A percentile compares a stretch with the other conserved stretches of the same genome.
phyloP scores from a whole-genome alignment of 2,113 vertebrate species.

The Grantiella picta region DNA sequence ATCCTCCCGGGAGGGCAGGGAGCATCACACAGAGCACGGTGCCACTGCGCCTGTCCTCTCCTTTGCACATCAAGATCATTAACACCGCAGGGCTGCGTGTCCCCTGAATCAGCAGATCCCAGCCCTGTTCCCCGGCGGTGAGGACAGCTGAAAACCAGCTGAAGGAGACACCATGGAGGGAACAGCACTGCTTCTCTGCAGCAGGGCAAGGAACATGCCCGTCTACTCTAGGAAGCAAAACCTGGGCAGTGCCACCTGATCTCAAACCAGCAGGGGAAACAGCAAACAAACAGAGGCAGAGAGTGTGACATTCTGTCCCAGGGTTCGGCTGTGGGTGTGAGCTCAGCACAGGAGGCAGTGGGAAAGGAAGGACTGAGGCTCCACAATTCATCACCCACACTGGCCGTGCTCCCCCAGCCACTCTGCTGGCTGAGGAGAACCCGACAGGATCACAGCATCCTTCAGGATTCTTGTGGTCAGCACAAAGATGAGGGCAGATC shows the following conservation, averaged over 20 bases:
- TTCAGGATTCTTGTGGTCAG: background rate
- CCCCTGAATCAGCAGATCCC: constrained; percentile 44
- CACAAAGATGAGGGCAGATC: background rate
- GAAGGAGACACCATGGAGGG: background rate
- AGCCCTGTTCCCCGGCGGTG: background rate
- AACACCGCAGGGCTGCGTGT: background rate
- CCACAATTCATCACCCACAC: accelerated
- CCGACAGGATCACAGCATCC: background rate
- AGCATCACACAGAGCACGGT: background rate
- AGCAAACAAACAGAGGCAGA: background rate
- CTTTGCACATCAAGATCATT: background rate
- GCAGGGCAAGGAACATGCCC: accelerated
- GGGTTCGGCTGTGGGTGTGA: background rate
- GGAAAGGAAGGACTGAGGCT: background rate
- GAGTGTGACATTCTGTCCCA: background rate
- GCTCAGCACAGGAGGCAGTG: background rate
- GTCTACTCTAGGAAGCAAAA: background rate
- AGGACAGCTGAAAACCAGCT: background rate
- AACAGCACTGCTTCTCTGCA: background rate
- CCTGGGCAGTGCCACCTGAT: background rate
- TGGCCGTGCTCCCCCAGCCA: accelerated
- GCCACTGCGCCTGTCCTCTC: background rate
- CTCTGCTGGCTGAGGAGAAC: background rate
- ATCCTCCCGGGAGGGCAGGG: background rate
- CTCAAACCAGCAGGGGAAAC: background rate